These are phyloP conservation scores for Pterostichus niger DNA, from an alignment of 2,888 invertebrate genomes.

Conservation along the genomic window DNA sequence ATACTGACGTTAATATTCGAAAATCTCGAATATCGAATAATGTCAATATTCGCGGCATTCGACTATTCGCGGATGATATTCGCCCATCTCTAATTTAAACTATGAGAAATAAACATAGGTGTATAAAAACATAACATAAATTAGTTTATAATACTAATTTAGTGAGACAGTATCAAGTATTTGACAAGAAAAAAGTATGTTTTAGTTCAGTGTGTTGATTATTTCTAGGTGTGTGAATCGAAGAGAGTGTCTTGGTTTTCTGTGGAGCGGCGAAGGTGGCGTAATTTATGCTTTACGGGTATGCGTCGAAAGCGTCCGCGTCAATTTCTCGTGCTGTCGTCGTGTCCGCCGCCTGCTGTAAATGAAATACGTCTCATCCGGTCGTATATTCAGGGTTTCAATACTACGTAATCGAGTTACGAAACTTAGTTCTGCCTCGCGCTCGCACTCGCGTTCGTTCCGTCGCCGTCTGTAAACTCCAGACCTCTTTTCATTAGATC, in stretches of 20 bases:
- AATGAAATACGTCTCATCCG: constrained; percentile 68
- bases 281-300: constrained; percentile 26
- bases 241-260: no score
- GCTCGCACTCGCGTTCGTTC: constrained; percentile 45
- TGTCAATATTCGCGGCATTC: no score
- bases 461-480: constrained; percentile 67
- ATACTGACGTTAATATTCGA: no score
- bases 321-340: constrained; percentile 37
- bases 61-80: no score
- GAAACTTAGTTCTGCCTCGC: constrained; percentile 68
- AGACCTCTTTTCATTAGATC: constrained; percentile 66
- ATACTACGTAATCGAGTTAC: constrained; percentile 70
- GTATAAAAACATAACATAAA: no score
- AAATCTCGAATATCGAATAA: no score
- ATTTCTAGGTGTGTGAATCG: constrained; percentile 9
- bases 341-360: constrained; percentile 59
- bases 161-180: no score
- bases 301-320: constrained; percentile 29
- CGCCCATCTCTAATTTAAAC: no score
- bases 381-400: constrained; percentile 69
- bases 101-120: no score
- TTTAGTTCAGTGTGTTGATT: no score
- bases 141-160: no score
- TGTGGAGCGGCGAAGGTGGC: neutral
- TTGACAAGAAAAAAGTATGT: no score